Evolutionary conservation across 2,113 vertebrate genomes (phyloP), one percentile per base, ranked within the genome.

Genomic region (Elachura formosa): DNA sequence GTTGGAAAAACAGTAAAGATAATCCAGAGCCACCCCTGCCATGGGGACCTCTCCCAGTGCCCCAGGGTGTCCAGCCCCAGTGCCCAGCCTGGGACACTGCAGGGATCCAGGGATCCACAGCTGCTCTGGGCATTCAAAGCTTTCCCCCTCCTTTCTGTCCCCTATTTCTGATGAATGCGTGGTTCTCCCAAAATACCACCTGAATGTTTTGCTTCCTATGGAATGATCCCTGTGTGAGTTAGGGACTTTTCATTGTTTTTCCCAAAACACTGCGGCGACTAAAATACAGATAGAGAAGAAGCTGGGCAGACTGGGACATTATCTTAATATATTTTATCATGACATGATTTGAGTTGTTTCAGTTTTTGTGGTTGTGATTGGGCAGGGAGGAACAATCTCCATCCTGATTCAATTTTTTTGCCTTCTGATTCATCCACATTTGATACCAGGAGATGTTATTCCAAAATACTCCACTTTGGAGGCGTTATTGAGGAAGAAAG

Each of bases 1-100:
- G 14, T 16, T 46, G 24, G 46, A 4, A 77, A 7, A 48, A 1
- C 1, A n/a, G 8, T 8, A 7, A 17, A 34, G n/a, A 0, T 1
- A 2, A 40, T 14, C 21, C 5, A 0, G 1, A 20, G 0, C 43
- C 56, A 55, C 8, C 34, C 41, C 13, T 10, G 17, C 49, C 56
- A 48, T 34, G 72, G 49, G 66, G 66, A 34, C 66, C 48, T 25
- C 58, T 79, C 0, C 56, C 85, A 26, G 31, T 26, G 14, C 10
- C 8, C 74, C 84, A 79, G 40, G 48, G 11, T 6, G 56, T 79
- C 74, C 1, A 76, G 8, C 46, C 18, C 40, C 68, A 63, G 0
- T 17, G 29, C 31, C 75, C 66, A 87, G 0, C 49, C 43, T 36
- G 43, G 36, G 43, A 3, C 75, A 72, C 31, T 87, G 49, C 66